These are phyloP conservation scores for Hirudinaria manillensis DNA, from an alignment of 2,888 invertebrate genomes.

Conservation along the genomic window DNA sequence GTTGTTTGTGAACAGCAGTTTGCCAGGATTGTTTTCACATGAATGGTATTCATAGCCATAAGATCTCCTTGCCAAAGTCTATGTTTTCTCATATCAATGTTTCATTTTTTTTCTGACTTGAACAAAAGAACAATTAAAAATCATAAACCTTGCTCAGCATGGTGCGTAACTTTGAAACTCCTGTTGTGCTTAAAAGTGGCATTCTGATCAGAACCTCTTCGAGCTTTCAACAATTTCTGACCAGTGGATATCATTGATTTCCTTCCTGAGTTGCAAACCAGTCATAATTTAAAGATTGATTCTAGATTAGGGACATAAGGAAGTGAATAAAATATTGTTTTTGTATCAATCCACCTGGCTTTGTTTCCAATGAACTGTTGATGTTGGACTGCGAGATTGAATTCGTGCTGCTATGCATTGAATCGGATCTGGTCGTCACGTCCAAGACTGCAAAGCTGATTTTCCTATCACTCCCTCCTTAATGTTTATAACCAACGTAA, in stretches of 20 bases:
- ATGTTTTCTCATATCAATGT: too few relatives aligned
- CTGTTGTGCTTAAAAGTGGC: conserved; percentile 54
- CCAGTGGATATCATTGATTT: not conserved
- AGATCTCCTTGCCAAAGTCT: too few relatives aligned
- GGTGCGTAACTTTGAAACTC: conserved; percentile 52
- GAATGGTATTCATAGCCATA: too few relatives aligned
- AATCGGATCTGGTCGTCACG: conserved; percentile 51
- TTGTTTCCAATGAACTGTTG: not conserved
- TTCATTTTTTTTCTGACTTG: too few relatives aligned
- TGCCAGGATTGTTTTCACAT: too few relatives aligned
- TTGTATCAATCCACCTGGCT: not conserved
- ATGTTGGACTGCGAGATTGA: conserved; percentile 46
- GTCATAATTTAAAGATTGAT: not conserved
- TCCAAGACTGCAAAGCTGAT: conserved; percentile 53
- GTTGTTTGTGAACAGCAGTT: not conserved
- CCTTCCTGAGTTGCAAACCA: not conserved
- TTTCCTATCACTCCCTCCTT: conserved; percentile 47
- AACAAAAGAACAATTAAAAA: not conserved
- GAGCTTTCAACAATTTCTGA: conserved; percentile 49
- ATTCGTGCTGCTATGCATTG: conserved; percentile 51
- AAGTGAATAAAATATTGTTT: not conserved
- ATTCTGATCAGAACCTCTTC: conserved; percentile 53
- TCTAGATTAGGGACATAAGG: too few relatives aligned
- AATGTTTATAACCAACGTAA: conserved; percentile 36
- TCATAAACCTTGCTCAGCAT: not conserved